These are phyloP conservation scores for Pyrochroa serraticornis DNA, from an alignment of 2,888 invertebrate species.

Conservation along the genomic window DNA sequence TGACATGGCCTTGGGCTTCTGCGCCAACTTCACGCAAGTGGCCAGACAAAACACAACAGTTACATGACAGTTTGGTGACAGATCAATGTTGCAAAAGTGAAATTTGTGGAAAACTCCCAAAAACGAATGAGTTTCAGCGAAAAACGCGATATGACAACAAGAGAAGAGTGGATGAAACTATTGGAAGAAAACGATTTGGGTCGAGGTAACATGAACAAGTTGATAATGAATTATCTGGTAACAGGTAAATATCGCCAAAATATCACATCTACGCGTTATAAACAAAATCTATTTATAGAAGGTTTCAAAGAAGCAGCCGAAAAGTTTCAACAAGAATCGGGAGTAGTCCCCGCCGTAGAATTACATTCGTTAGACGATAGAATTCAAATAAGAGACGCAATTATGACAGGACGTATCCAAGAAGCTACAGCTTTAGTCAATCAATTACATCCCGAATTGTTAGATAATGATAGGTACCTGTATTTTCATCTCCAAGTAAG, in stretches of 20 bases:
- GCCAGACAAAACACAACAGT: not conserved
- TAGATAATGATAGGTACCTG: conserved; percentile 93
- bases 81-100: no score
- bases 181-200: conserved; percentile 82
- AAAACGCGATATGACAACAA: conserved; percentile 61
- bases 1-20: not conserved
- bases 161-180: conserved; percentile 77
- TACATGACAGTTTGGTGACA: no score
- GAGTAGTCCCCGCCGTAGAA: conserved; percentile 78
- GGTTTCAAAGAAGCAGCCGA: conserved; percentile 97
- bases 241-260: conserved; percentile 70
- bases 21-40: not conserved
- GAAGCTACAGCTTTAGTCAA: conserved; percentile 94
- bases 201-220: conserved; percentile 91
- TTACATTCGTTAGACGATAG: conserved; percentile 88
- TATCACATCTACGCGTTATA: not conserved
- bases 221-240: conserved; percentile 98
- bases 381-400: conserved; percentile 90
- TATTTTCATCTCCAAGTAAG: conserved; percentile 93
- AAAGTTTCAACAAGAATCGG: conserved; percentile 94
- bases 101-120: no score
- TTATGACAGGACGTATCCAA: conserved; percentile 89
- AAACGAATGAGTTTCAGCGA: conserved; percentile 60
- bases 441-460: conserved; percentile 89
- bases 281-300: conserved; percentile 62